These are phyloP conservation scores for Myotis daubentonii DNA, from an alignment of 2,797 vertebrate genomes.

Conservation along the genomic window DNA sequence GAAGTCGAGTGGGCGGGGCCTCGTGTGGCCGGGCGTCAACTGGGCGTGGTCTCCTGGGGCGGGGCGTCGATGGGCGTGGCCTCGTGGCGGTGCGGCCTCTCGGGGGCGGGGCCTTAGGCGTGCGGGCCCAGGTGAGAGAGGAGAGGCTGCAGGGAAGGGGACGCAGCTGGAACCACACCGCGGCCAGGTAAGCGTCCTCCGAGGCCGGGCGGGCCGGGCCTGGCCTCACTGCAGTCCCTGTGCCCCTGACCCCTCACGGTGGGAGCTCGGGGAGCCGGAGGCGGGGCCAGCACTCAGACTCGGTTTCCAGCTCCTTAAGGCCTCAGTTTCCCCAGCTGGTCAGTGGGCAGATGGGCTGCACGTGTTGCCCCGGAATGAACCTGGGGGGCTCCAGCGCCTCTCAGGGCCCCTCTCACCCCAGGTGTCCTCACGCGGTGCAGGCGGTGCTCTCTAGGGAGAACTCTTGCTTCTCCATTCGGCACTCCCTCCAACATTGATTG, in stretches of 20 bases:
- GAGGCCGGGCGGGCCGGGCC: neutral
- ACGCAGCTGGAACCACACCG: rapidly evolving
- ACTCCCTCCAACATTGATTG: rapidly evolving
- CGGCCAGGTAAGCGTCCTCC: neutral
- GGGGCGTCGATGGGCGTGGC: neutral
- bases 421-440: rapidly evolving
- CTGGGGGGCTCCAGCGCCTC: neutral
- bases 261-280: rapidly evolving
- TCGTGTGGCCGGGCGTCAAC: rapidly evolving
- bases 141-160: neutral
- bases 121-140: rapidly evolving
- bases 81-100: neutral
- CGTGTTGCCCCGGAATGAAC: rapidly evolving
- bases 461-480: neutral
- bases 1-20: neutral
- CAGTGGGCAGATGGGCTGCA: neutral
- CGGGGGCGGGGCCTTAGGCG: rapidly evolving
- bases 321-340: neutral
- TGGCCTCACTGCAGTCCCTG: rapidly evolving
- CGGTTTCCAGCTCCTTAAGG: neutral
- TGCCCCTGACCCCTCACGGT: rapidly evolving
- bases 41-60: neutral
- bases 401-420: neutral
- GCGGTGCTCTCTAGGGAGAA: neutral
- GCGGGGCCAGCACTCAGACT: rapidly evolving